Evolutionary conservation across 2,797 vertebrate genomes (phyloP), one percentile per base, ranked within the genome.

Genomic region (Lutjanus argentimaculatus): DNA sequence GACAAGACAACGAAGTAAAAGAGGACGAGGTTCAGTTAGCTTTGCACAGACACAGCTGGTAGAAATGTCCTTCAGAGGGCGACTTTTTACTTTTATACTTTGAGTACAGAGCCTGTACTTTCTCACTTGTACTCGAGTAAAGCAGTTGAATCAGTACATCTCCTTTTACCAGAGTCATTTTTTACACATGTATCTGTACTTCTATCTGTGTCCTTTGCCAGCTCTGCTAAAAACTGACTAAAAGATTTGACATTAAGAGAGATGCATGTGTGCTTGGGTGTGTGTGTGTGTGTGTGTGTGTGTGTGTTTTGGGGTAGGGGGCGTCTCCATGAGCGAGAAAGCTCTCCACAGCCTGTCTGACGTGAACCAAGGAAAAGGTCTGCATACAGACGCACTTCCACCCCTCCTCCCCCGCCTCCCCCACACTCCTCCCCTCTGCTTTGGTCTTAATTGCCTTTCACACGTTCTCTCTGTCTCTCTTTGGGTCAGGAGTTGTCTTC

Each of bases 381-480:
- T 70, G 53, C 36, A 22, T 58, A 66, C 80, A 79, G 73, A 86
- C 59, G n/a, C 42, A 56, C 63, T 51, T 57, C 62, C 58, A 62
- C 67, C 57, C 16, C 62, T n/a, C 64, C 68, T 43, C 70, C 68
- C 58, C 30, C 12, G 12, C 8, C 49, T 48, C 62, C 42, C 2
- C 55, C 48, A 15, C 0, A 7, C 17, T 25, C 30, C 61, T 76
- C 62, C 67, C 51, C 49, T 42, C 71, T 78, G 53, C 19, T 59
- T 62, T 45, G 43, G 42, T 62, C 71, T 79, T 88, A 80, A 86
- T 86, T 89, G 80, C 83, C 68, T 84, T 86, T 90, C 80, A 77
- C 83, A 83, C 67, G 4, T 69, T 65, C 65, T 63, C 43, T 63
- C 57, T 63, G 22, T 64, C 72, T 79, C 36, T 53, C 68, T 80